These are phyloP conservation scores for Malaclemys terrapin DNA, from an alignment of 2,113 vertebrate species.

Conservation along the genomic window DNA sequence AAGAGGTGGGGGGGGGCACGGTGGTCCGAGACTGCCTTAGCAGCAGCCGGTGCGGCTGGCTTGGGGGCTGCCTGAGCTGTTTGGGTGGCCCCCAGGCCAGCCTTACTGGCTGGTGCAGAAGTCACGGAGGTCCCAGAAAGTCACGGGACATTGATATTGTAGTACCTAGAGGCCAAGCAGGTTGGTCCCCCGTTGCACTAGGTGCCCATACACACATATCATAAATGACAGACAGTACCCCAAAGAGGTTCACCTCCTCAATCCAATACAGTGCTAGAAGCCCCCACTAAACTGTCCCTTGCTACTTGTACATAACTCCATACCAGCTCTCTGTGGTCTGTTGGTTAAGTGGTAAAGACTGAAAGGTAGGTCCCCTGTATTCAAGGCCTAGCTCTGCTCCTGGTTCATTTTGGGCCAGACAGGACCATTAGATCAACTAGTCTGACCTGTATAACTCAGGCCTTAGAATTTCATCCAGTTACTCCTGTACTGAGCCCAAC, in stretches of 20 bases:
- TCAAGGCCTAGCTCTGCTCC: neutral
- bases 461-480: neutral
- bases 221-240: neutral
- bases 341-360: neutral
- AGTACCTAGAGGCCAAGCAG: neutral
- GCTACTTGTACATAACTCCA: neutral
- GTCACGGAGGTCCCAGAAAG: too few relatives aligned
- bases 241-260: neutral
- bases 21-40: too few relatives aligned
- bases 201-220: neutral
- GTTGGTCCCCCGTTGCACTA: neutral
- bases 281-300: neutral
- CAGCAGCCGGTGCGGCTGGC: too few relatives aligned
- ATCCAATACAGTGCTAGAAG: neutral
- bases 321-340: neutral
- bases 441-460: neutral
- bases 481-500: neutral
- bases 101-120: too few relatives aligned
- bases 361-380: neutral
- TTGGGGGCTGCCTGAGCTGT: too few relatives aligned
- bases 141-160: neutral
- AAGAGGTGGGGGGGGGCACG: too few relatives aligned
- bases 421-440: neutral
- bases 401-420: neutral
- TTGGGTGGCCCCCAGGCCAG: too few relatives aligned